Evolutionary conservation across 2,113 vertebrate genomes (phyloP), one percentile per base, ranked within the genome.

Genomic region (Acrocephalus arundinaceus): DNA sequence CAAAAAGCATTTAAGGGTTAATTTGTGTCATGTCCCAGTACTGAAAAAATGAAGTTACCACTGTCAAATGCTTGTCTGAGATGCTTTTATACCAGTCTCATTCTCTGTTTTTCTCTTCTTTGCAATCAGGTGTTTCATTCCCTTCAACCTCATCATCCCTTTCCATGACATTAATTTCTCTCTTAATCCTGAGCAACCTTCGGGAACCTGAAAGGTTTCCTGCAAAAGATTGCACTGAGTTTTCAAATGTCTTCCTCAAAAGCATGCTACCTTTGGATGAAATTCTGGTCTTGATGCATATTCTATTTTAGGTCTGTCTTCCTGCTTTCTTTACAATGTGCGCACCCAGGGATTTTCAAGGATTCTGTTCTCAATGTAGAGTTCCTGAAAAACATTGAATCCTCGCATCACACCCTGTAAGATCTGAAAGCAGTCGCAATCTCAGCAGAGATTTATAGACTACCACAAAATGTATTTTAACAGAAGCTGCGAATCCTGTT

Each of bases 231-330:
- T 91, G 67, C 24, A 70, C 43, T 48, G 75, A 86, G 75, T 72
- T 91, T 89, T 96, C 91, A 95, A 76, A 95, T 52, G 27, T 80
- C 71, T 91, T 91, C 55, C 67, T 80, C n/a, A 48, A 55, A 85
- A 91, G 55, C 7, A 0, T 52, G 27, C 30, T 93, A 85, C 93
- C 87, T 95, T 82, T 93, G 85, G 78, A 85, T 89, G 87, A 87
- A 91, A 96, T 91, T 93, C 89, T 87, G 71, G 73, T 89, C 89
- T 85, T 85, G 70, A 87, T 87, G 49, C 46, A 39, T 62, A 41
- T 46, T 94, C 91, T 93, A 54, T 93, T 95, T 97, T 92, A 83
- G 55, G 27, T 77, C 85, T 93, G 85, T 58, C 85, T 93, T 85
- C 65, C 61, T 77, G 35, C 61, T 79, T 94, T 94, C 85, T 85